Evolutionary conservation across 2,797 vertebrate genomes (phyloP).

Genomic region (Bryconaethiops microstoma): DNA sequence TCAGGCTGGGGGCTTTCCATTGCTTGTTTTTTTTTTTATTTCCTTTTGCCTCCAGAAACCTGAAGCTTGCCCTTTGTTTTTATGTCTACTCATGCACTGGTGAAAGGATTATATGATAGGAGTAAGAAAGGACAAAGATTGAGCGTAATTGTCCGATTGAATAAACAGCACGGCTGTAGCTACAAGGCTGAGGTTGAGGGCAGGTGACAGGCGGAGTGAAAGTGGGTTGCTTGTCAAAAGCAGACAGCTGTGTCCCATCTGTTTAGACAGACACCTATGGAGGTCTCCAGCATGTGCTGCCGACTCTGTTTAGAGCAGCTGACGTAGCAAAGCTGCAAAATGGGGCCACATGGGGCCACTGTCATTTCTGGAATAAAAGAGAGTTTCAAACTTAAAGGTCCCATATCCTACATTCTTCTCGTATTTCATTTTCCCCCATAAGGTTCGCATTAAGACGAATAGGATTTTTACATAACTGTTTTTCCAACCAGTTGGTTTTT

Average conservation of each 20-base stretch:
- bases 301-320: background rate
- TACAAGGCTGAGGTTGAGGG: constrained; percentile 22
- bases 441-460: no score
- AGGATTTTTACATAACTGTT: no score
- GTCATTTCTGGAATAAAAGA: background rate
- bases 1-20: constrained; percentile 22
- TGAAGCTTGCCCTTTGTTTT: constrained; percentile 25
- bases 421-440: no score
- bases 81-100: constrained; percentile 21
- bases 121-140: constrained; percentile 22
- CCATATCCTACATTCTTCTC: no score
- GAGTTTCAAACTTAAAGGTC: background rate
- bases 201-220: constrained; percentile 18
- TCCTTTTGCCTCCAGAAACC: constrained; percentile 6
- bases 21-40: background rate
- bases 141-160: constrained; percentile 6
- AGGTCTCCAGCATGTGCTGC: constrained; percentile 26
- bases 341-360: background rate
- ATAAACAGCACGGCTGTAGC: constrained; percentile 19
- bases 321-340: background rate
- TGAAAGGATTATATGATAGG: background rate
- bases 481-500: no score
- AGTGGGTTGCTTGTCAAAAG: constrained; percentile 9
- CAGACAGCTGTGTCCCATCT: constrained; percentile 28
- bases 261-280: constrained; percentile 32